Base-by-base conservation (phyloP, 53 echinoderm and acorn worm genomes). In the Holothuria leucospilota region DNA sequence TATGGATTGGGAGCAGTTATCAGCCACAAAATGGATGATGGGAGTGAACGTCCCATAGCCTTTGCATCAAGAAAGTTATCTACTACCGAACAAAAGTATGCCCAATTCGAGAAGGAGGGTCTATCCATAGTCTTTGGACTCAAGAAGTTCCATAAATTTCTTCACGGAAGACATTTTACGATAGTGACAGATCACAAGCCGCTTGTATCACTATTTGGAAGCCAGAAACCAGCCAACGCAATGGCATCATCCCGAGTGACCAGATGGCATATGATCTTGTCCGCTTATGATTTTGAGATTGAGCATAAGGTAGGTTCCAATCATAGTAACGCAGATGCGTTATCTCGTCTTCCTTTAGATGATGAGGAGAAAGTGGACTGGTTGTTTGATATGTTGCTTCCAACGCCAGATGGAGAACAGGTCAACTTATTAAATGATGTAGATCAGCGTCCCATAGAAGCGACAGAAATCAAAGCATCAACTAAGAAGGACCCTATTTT, bases 71-170 rank as follows among this genome's bases (percentile, higher is more conserved):
- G 93, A 56, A 87, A 87, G 27, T 20, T 88, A 6, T 53, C 81
- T 3, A 11, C 29, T 4, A 70, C 80, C 27, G 90, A 93, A 62
- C 14, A 41, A 5, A 93, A 93, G 21, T 93, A 93, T 85, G 90
- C 87, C n/a, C 72, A 72, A 15, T 72, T 72, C 30, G 20, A 59
- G 85, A 68, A 28, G 42, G 85, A 86, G 85, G 78, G 85, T 16
- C 82, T 92, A 10, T 78, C 87, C 20, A 87, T 84, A 28, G 51
- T 90, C 2, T 93, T 90, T 52, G 90, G 90, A 14, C 71, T 93
- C 63, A 90, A 90, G 72, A 90, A 87, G 69, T 93, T 90, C 53
- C 84, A 93, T 49, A 90, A n/a, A 87, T 78, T 84, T 24, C 85
- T 90, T 9, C 62, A 90, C 64, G 75, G 87, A 23, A 60, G 68